These are phyloP conservation scores for Cheilosia grossa DNA, from an alignment of 2,888 invertebrate genomes.

Conservation along the genomic window DNA sequence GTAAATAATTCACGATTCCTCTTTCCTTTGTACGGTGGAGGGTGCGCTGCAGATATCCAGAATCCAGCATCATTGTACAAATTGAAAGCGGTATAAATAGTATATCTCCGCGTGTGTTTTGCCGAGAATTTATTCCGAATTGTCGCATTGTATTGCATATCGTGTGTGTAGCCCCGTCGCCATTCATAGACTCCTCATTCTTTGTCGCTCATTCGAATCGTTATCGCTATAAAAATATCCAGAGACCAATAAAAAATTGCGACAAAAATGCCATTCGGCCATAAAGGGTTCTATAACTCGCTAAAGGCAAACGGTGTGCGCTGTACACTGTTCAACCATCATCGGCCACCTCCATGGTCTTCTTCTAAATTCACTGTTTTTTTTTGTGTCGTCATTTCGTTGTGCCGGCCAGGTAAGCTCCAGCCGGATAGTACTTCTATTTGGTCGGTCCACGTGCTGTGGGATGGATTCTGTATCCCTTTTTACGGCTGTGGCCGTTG, in stretches of 20 bases:
- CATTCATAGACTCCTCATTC: conserved; percentile 60
- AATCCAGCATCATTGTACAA: conserved; percentile 60
- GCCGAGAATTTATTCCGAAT: conserved; percentile 38
- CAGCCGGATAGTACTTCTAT: conserved; percentile 23
- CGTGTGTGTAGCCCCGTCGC: conserved; percentile 7
- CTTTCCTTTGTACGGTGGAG: conserved; percentile 38
- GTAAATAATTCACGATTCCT: conserved; percentile 67
- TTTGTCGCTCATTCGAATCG: conserved; percentile 70
- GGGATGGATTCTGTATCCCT: conserved; percentile 46
- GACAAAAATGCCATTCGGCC: conserved; percentile 67
- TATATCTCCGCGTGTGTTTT: conserved; percentile 18
- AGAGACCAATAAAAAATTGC: conserved; percentile 70
- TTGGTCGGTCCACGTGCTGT: conserved; percentile 60
- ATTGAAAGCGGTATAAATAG: conserved; percentile 52
- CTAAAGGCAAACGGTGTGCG: neutral
- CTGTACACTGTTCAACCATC: conserved; percentile 17
- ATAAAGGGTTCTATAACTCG: conserved; percentile 59
- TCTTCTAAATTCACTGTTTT: conserved; percentile 31
- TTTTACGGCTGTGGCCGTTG: conserved; percentile 61
- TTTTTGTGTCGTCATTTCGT: conserved; percentile 15
- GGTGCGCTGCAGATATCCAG: conserved; percentile 59
- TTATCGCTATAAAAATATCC: conserved; percentile 67
- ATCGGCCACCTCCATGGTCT: conserved; percentile 4
- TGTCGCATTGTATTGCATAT: conserved; percentile 56
- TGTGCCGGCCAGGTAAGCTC: conserved; percentile 52